Base-by-base conservation (phyloP, 2,113 vertebrate species). In the Sinocyclocheilus anophthalmus region DNA sequence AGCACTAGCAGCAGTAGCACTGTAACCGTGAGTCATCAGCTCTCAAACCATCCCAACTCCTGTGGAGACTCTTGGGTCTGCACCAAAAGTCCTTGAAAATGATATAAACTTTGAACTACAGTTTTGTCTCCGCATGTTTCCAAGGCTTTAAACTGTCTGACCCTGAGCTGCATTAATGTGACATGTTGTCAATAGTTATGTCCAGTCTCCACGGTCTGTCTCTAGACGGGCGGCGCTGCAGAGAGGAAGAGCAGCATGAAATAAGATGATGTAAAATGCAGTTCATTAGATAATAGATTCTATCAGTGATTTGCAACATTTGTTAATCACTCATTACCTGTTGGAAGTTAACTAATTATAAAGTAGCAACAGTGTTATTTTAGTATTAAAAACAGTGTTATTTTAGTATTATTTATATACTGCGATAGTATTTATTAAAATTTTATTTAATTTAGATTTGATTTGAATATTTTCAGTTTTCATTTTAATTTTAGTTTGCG, bases 141-240 rank as follows among this genome's bases (percentile, higher is more conserved):
- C 24, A 12, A 55, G 45, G n/a, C 0, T 77, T 77, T 77, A 55
- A 53, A 55, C 30, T 61, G 20, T 63, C 33, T 80, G 78, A 63
- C 55, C 57, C 11, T 63, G 30, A 80, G 20, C 16, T 80, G 57
- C 33, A 42, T 80, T 80, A 80, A 63, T 80, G 37, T 42, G 78
- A 63, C 61, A 67, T n/a, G 39, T 30, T 50, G 42, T 67, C 79
- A 48, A 45, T 81, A 24, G 6, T 57, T 78, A 48, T 81, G 8
- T 20, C 7, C n/a, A 26, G 22, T 53, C 14, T 77, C 16, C 3
- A 55, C 26, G 30, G 10, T 24, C 59, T 81, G 59, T 67, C 61
- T 63, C 37, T 37, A 37, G 37, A 37, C 37, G 37, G 37, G 37
- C 5, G 37, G 37, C 5, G 4, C 37, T 5, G 37, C 37, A 37